Evolutionary conservation across 2,888 invertebrate genomes (phyloP).

Genomic region (Abrostola tripartita): DNA sequence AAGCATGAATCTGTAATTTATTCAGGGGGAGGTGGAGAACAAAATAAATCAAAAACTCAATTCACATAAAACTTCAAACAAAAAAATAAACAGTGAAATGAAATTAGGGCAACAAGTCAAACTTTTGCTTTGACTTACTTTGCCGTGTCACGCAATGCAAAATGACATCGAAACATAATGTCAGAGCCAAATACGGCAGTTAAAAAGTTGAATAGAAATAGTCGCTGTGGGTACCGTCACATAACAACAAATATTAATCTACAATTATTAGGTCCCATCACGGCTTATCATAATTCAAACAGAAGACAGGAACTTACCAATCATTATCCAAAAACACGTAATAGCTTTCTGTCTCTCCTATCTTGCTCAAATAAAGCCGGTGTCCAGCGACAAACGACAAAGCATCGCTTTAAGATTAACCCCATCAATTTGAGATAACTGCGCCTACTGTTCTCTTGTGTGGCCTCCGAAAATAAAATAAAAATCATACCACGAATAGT

Average conservation of each 20-base stretch:
- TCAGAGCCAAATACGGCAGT: slow-evolving; percentile 67
- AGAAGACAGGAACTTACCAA: slow-evolving; percentile 46
- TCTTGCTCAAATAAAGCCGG: slow-evolving; percentile 70
- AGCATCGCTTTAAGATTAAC: slow-evolving; percentile 81
- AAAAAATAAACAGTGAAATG: slow-evolving; percentile 78
- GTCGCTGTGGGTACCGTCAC: slow-evolving; percentile 31
- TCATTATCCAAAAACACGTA: slow-evolving; percentile 58
- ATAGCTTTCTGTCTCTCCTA: slow-evolving; percentile 66
- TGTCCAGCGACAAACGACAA: slow-evolving; percentile 75
- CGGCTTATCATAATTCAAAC: slow-evolving; percentile 25
- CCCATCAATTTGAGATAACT: slow-evolving; percentile 81
- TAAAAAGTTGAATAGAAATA: slow-evolving; percentile 59
- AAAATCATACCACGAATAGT: slow-evolving; percentile 45
- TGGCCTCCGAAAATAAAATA: slow-evolving; percentile 69
- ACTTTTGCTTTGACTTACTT: slow-evolving; percentile 81
- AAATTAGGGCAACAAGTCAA: slow-evolving; percentile 83
- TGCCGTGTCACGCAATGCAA: slow-evolving; percentile 77
- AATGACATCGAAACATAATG: slow-evolving; percentile 77
- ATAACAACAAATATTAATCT: slow-evolving; percentile 35
- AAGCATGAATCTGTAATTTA: slow-evolving; percentile 43
- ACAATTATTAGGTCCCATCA: slow-evolving; percentile 21
- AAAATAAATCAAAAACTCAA: slow-evolving; percentile 75
- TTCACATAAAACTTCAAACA: slow-evolving; percentile 75
- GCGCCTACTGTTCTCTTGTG: slow-evolving; percentile 76
- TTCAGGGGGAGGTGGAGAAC: slow-evolving; percentile 41